Base-by-base conservation (phyloP, 2,797 vertebrate species). In the Echeneis naucrates region DNA sequence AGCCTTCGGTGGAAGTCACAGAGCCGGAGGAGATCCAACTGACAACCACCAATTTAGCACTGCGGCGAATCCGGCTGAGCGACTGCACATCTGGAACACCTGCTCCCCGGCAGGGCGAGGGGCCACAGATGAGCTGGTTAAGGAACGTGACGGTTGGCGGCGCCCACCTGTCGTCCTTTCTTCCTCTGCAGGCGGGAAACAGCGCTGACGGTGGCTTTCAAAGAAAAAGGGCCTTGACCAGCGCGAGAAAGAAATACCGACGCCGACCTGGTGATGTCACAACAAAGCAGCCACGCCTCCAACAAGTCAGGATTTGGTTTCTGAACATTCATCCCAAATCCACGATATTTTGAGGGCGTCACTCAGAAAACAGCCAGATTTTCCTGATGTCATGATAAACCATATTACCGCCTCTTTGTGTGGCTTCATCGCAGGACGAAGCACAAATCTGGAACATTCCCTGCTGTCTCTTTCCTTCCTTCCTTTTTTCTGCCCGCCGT, bases 41-140 rank as follows among this genome's bases (percentile, higher is more conserved):
- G 65, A 80, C 69, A 50, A 40, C 56, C 2, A 58, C 6, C 55
- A 32, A 64, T 78, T 84, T 76, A 72, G 35, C 75, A 65, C n/a
- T 68, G 76, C 66, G 19, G 79, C 73, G 14, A 79, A 81, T 30
- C 59, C 56, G 23, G 58, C 27, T n/a, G 26, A 74, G 58, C 26
- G 13, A 8, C 56, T 6, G 42, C 70, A 40, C 58, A 32, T 73
- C 68, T 4, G 55, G 40, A 68, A 48, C 77, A 45, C 37, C 61
- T 62, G 71, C 51, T 68, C 51, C 21, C 38, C 72, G 63, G 64
- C 60, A 23, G 67, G 16, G 17, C 57, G 62, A 62, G 70, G 51
- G 40, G 5, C 30, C 17, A 9, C 12, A 12, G 2, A 47, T 32
- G 33, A n/a, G 7, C 56, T 65, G 56, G 70, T 81, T 75, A 56